Evolutionary conservation across 2,797 vertebrate species (phyloP).

Genomic region (Lepus townsendii): DNA sequence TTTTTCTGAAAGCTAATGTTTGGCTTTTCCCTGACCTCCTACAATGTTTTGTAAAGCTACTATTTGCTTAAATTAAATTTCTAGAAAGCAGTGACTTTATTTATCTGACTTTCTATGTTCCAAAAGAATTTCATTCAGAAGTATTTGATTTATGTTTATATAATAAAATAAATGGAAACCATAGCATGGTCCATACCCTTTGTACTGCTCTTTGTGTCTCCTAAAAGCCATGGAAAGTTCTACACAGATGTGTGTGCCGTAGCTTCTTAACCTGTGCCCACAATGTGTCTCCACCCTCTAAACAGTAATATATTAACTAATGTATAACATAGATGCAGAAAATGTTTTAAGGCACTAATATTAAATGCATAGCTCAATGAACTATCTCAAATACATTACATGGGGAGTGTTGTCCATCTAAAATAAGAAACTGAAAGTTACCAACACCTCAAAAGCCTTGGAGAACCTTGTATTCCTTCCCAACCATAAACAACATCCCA

Average conservation of each 20-base stretch:
- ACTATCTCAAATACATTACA: not conserved
- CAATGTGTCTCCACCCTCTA: not conserved
- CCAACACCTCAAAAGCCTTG: not conserved
- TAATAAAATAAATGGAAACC: not conserved
- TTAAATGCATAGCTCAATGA: not conserved
- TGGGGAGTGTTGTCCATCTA: accelerated
- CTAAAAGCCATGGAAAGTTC: not conserved
- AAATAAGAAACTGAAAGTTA: not conserved
- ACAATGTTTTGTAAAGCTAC: not conserved
- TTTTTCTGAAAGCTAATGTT: not conserved
- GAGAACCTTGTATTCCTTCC: not conserved
- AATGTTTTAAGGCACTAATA: not conserved
- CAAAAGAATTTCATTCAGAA: not conserved
- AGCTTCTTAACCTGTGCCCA: not conserved
- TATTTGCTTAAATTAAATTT: not conserved
- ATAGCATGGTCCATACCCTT: not conserved
- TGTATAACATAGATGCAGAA: not conserved
- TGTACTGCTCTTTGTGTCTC: not conserved
- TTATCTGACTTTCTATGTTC: not conserved
- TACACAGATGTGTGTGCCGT: not conserved
- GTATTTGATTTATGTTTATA: not conserved
- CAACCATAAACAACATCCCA: not conserved
- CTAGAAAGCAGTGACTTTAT: not conserved
- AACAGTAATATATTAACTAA: not conserved
- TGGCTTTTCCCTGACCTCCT: not conserved